A percentile compares a stretch with the other conserved stretches of the same genome.
Conservation (phyloP, 1,140 invertebrate species). For the Trissolcus basalis region DNA sequence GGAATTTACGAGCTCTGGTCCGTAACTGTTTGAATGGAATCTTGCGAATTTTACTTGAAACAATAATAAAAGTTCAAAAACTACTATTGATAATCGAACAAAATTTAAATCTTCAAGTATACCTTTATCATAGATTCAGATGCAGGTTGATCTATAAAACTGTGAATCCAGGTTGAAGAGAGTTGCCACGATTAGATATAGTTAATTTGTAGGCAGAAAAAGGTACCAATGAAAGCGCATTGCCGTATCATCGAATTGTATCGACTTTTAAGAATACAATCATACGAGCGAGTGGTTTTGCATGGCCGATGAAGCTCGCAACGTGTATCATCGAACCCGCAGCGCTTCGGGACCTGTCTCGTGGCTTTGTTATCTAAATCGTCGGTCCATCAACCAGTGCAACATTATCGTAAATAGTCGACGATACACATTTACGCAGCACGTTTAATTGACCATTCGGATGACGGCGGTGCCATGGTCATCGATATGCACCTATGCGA, state of each 20-base stretch:
- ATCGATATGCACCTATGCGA: constrained; percentile 55
- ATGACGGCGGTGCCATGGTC: constrained; percentile 54
- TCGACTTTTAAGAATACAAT: constrained; percentile 59
- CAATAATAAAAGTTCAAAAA: constrained; percentile 49
- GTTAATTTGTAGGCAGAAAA: neutral
- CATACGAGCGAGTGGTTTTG: constrained; percentile 54
- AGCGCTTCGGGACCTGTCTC: constrained; percentile 59
- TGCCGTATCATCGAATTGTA: constrained; percentile 11
- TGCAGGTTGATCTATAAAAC: no score
- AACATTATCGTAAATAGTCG: constrained; percentile 63
- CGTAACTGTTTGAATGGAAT: constrained; percentile 38
- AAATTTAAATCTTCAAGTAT: no score
- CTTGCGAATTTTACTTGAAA: constrained; percentile 47
- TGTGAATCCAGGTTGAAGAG: no score
- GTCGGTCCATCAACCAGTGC: constrained; percentile 60
- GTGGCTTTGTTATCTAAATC: constrained; percentile 65
- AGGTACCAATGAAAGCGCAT: constrained; percentile 1
- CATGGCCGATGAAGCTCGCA: constrained; percentile 56
- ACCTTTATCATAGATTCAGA: no score
- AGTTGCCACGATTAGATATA: no score
- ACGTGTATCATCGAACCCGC: constrained; percentile 58
- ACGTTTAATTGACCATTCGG: constrained; percentile 61
- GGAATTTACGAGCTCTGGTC: constrained; percentile 52
- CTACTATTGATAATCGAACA: no score
- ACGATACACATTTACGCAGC: constrained; percentile 59